These are phyloP conservation scores for Bubo scandiacus DNA, from an alignment of 2,113 vertebrate genomes.

Conservation along the genomic window DNA sequence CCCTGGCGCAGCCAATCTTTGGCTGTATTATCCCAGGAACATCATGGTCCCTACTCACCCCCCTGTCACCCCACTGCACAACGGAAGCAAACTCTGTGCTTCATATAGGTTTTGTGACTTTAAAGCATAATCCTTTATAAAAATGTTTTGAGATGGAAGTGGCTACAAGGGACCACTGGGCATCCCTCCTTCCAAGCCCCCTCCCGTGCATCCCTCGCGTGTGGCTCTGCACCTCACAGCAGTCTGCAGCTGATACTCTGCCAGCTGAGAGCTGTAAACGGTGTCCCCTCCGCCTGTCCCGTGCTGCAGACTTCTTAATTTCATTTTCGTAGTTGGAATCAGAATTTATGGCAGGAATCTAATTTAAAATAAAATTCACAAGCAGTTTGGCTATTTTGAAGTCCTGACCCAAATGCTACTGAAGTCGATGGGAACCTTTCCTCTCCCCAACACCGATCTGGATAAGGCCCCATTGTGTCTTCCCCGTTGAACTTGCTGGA, in stretches of 20 bases:
- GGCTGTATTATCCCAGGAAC: background rate
- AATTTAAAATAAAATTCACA: background rate
- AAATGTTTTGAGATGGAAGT: background rate
- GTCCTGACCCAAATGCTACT: background rate
- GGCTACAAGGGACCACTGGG: accelerated
- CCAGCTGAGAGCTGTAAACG: background rate
- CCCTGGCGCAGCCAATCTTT: background rate
- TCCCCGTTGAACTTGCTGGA: background rate
- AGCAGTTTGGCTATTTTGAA: background rate
- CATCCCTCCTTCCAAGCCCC: background rate
- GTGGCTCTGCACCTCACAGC: background rate
- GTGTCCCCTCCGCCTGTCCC: background rate
- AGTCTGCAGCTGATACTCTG: background rate
- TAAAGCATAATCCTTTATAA: background rate
- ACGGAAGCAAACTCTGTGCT: background rate
- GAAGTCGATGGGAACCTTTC: background rate
- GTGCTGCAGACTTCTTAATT: background rate
- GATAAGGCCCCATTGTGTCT: background rate
- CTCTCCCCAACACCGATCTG: background rate
- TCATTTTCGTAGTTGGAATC: background rate
- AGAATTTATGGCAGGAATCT: background rate
- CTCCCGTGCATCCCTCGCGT: background rate
- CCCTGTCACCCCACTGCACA: background rate
- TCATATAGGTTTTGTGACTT: background rate
- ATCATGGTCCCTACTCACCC: accelerated